Evolutionary conservation across 2,888 invertebrate genomes (phyloP).

Genomic region (Ischnus inquisitorius): DNA sequence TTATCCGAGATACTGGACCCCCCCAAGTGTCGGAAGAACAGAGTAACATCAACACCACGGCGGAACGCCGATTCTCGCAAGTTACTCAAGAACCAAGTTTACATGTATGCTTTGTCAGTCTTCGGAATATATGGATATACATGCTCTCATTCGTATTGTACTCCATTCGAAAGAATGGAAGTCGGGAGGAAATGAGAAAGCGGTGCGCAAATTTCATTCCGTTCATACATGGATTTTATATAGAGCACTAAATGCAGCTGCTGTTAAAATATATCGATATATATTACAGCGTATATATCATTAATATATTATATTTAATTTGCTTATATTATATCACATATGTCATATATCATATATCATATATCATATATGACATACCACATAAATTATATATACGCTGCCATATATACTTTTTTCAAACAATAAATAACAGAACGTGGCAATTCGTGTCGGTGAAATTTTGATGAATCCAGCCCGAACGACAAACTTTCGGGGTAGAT

Average conservation of each 20-base stretch:
- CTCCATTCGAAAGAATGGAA: conserved; percentile 3
- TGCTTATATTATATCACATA: too few species aligned
- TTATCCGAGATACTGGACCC: conserved; percentile 26
- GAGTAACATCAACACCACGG: conserved; percentile 19
- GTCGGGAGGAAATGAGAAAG: neutral
- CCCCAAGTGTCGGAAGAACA: conserved; percentile 39
- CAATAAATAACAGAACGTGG: too few species aligned
- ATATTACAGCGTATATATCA: too few species aligned
- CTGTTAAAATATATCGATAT: too few species aligned
- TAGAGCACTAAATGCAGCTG: too few species aligned
- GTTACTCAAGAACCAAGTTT: conserved; percentile 32
- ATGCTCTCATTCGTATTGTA: neutral
- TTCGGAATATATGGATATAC: conserved; percentile 12
- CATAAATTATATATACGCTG: neutral
- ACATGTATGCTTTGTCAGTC: conserved; percentile 13
- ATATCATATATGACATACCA: neutral
- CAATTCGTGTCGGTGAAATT: neutral
- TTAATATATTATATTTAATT: too few species aligned
- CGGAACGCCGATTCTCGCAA: conserved; percentile 9
- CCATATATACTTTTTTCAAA: too few species aligned
- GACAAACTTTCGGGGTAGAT: neutral
- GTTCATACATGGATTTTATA: too few species aligned
- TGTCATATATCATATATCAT: too few species aligned
- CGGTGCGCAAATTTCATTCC: neutral
- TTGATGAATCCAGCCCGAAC: conserved; percentile 5